Base-by-base conservation (phyloP, 1,140 invertebrate genomes). In the Araneus ventricosus region DNA sequence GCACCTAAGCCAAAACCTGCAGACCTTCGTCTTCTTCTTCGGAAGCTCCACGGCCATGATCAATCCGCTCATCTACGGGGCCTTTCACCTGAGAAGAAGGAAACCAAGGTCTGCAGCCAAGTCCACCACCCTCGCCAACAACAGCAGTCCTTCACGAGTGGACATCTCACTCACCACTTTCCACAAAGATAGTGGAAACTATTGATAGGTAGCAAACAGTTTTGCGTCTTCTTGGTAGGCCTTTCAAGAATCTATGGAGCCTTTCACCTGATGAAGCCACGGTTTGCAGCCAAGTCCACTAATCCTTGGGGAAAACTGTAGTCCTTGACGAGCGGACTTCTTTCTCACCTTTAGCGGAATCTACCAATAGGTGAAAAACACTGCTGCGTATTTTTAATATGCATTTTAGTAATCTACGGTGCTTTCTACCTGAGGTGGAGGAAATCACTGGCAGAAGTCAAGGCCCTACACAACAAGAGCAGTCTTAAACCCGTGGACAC, bases 61-160 rank as follows among this genome's bases (percentile, higher is more conserved):
- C 84, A 98, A 98, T 96, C 98, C 98, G 1, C 95, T 98, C 30
- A 98, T 98, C 94, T 98, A 98, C 94, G 98, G 98, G 82, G 97
- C 97, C 22, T 98, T 98, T 95, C 97, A 98, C 95, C 95, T 98
- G 10, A 80, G 93, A 34, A 30, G 52, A 39, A 88, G 63, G 61
- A 80, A 63, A 6, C 79, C 52, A 34, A 75, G 34, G 20, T 37
- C 52, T 14, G 39, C 82, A 8, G 24, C 41, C 1, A 80, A 79
- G 7, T 80, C 88, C 2, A 88, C 87, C 0, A 80, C 70, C 4
- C 14, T 30, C 17, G 37, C 59, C 41, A 90, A 90, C 37, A 89
- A 89, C 24, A 90, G 88, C 45, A 80, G 88, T 75, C 80, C 88
- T 7, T 80, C 88, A 1, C 39, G 88, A 22, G 70, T 90, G 24